A percentile compares a stretch with the other conserved stretches of the same genome.
Evolutionary conservation across 2,797 vertebrate species (phyloP).

Genomic region (Ispidina lecontei): DNA sequence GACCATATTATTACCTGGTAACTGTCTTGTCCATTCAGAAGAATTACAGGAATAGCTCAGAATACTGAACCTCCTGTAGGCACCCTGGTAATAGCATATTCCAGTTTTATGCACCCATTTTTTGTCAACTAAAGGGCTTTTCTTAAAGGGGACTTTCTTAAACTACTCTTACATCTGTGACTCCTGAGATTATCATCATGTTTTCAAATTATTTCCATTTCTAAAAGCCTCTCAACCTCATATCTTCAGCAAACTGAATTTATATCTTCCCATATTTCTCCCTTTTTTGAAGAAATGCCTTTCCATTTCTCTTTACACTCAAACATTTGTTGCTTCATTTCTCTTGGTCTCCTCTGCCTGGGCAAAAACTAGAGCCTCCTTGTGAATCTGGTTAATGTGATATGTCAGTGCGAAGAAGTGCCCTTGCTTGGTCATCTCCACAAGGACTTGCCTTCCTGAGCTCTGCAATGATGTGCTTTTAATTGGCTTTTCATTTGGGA

Average conservation of each 20-base stretch:
- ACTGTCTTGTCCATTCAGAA: background rate
- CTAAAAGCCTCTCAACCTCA: background rate
- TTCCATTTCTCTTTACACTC: background rate
- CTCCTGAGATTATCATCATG: background rate
- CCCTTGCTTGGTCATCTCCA: background rate
- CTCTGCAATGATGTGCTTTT: slow-evolving; percentile 17
- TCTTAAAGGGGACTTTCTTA: background rate
- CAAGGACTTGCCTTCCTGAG: slow-evolving; percentile 18
- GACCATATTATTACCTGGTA: background rate
- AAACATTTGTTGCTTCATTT: background rate
- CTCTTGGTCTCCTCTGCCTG: background rate
- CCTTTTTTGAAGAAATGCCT: background rate
- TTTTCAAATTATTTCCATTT: background rate
- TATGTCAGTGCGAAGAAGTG: background rate
- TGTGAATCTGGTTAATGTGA: background rate
- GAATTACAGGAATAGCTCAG: background rate
- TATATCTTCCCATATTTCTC: background rate
- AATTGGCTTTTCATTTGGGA: slow-evolving; percentile 44
- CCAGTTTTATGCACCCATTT: background rate
- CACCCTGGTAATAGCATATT: background rate
- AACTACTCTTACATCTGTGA: background rate
- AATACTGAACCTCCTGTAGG: background rate
- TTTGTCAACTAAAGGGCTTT: background rate
- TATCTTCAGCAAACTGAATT: background rate
- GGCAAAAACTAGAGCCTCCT: background rate